Percentiles rank a stretch among this genome's conserved stretches.
Conservation (phyloP, 2,113 vertebrate species). For the Manacus vitellinus region DNA sequence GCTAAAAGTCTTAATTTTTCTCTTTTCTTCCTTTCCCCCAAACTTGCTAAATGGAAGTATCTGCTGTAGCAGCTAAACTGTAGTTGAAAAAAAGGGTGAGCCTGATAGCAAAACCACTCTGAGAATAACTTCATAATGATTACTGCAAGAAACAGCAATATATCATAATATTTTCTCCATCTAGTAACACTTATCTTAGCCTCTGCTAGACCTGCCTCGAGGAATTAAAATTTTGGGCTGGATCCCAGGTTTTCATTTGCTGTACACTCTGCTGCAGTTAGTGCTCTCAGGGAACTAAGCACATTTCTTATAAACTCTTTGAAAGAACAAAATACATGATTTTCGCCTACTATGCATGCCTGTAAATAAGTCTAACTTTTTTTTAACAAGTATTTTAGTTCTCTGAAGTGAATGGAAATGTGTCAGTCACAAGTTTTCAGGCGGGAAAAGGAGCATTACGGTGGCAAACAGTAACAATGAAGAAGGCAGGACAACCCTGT, state of each 20-base stretch:
- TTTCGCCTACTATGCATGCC: not conserved
- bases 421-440: not conserved
- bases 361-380: not conserved
- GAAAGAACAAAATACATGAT: not conserved
- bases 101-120: constrained; percentile 39
- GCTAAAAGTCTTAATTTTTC: constrained; percentile 29
- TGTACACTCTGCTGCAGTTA: not conserved
- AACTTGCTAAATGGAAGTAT: constrained; percentile 22
- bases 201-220: not conserved
- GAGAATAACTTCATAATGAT: constrained; percentile 39
- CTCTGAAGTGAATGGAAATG: not conserved
- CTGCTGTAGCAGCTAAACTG: constrained; percentile 22
- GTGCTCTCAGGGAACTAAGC: not conserved
- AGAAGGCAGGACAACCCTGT: not conserved
- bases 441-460: not conserved
- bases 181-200: constrained; percentile 21
- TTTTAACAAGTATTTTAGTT: not conserved
- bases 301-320: not conserved
- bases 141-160: constrained; percentile 21
- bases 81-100: constrained; percentile 30
- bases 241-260: constrained; percentile 11
- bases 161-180: constrained; percentile 4
- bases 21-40: not conserved
- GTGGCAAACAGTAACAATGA: not conserved
- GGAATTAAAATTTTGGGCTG: constrained; percentile 26